Evolutionary conservation across 2,113 vertebrate genomes (phyloP).

Genomic region (Bos indicus): DNA sequence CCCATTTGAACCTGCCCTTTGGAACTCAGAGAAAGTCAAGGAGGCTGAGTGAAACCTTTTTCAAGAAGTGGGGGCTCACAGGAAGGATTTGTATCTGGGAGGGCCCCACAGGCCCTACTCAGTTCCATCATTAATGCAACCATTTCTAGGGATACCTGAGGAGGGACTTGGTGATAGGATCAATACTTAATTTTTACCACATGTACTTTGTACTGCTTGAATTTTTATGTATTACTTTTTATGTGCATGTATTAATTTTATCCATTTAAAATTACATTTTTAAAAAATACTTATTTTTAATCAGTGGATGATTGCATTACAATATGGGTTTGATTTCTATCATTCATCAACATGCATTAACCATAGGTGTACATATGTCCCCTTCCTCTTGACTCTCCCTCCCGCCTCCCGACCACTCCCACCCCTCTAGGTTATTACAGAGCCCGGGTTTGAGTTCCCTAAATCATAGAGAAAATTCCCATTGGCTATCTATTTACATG

Average conservation of each 20-base stretch:
- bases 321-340: background rate
- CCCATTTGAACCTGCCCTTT: background rate
- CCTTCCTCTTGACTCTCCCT: background rate
- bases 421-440: background rate
- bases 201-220: background rate
- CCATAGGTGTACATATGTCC: background rate
- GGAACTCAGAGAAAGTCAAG: background rate
- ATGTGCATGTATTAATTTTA: background rate
- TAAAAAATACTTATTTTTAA: background rate
- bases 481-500: background rate
- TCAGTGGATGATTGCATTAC: background rate
- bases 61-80: background rate
- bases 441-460: background rate
- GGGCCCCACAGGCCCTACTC: background rate
- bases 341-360: background rate
- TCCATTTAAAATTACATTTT: background rate
- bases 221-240: background rate
- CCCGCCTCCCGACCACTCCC: rapidly evolving
- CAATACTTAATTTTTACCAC: background rate
- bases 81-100: background rate
- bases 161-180: background rate
- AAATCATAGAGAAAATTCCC: background rate
- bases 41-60: background rate
- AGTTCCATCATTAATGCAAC: background rate
- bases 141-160: background rate